Conservation (phyloP, 2,888 invertebrate species). For the Drosophila nigritarsus region DNA sequence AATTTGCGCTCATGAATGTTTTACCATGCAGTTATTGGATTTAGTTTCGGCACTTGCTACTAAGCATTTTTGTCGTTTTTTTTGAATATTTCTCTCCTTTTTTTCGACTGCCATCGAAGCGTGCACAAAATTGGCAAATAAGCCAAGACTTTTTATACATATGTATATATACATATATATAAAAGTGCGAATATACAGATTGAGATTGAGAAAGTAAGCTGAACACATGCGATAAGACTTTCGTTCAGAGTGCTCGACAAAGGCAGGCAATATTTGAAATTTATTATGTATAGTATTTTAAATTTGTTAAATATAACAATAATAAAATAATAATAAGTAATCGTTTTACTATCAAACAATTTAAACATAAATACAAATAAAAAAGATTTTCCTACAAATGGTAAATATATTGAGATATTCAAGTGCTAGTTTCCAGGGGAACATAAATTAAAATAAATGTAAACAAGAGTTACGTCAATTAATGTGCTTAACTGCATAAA, state of each 20-base stretch:
- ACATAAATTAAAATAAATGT: background rate
- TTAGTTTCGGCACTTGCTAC: slow-evolving; percentile 75
- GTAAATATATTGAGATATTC: background rate
- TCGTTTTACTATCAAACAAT: background rate
- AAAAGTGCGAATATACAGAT: slow-evolving; percentile 5
- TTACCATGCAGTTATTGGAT: slow-evolving; percentile 77
- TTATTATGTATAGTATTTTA: background rate
- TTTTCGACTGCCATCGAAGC: slow-evolving; percentile 43
- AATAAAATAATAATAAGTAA: background rate
- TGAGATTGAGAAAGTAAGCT: slow-evolving; percentile 1
- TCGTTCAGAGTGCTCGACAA: background rate
- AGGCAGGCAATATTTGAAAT: background rate
- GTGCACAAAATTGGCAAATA: slow-evolving; percentile 74
- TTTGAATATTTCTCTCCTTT: slow-evolving; percentile 31
- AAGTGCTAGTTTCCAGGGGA: background rate
- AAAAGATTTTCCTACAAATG: too few relatives aligned
- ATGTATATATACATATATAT: background rate
- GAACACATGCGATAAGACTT: background rate
- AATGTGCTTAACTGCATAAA: slow-evolving; percentile 25
- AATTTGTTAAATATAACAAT: background rate
- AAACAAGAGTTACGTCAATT: slow-evolving; percentile 6
- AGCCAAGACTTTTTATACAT: slow-evolving; percentile 23
- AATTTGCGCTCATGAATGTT: slow-evolving; percentile 81
- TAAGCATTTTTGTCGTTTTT: slow-evolving; percentile 65
- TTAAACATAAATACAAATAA: too few relatives aligned